phyloP scores from a whole-genome alignment of 2,113 vertebrate genomes.

The Ictalurus punctatus region DNA sequence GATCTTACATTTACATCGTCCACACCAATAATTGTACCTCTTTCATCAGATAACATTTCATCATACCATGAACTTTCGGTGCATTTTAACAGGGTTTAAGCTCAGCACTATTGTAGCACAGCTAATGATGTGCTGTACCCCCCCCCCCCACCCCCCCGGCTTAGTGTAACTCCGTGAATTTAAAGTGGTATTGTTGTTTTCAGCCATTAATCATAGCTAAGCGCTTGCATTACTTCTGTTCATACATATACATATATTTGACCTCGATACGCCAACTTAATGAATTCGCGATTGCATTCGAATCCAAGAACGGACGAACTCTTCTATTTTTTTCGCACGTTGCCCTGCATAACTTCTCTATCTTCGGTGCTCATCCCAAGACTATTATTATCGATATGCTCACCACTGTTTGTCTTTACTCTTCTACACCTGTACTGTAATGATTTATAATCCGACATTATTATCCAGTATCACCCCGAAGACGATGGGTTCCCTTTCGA shows the following conservation, averaged over 20 bases:
- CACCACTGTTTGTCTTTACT: background rate
- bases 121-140: background rate
- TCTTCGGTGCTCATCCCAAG: background rate
- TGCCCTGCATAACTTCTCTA: background rate
- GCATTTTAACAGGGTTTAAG: background rate
- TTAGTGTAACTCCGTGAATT: background rate
- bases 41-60: background rate
- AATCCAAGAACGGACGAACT: background rate
- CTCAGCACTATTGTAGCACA: background rate
- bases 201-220: conserved; percentile 14
- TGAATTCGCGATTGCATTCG: background rate
- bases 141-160: no score
- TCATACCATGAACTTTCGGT: background rate
- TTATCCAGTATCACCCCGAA: background rate
- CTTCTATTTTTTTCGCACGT: no score
- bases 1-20: background rate
- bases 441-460: background rate
- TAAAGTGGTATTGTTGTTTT: conserved; percentile 8
- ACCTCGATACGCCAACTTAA: background rate
- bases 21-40: no score
- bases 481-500: background rate
- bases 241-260: background rate
- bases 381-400: background rate
- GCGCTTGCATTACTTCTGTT: background rate
- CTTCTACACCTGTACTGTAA: background rate